These are phyloP conservation scores for Yponomeuta cagnagella DNA, from an alignment of 2,888 invertebrate species.

Conservation along the genomic window DNA sequence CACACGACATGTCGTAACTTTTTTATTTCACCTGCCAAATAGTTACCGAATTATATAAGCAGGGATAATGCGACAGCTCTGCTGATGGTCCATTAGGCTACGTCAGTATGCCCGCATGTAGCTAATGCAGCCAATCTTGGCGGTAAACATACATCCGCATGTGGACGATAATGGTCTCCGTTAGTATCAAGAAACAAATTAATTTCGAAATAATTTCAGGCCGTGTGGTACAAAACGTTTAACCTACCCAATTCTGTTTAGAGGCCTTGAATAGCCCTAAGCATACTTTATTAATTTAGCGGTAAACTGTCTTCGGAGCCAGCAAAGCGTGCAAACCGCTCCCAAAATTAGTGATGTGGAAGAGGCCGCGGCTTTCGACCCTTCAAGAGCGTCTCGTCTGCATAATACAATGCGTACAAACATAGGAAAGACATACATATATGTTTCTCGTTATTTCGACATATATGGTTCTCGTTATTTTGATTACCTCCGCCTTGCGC, in stretches of 20 bases:
- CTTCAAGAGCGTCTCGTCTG: not conserved
- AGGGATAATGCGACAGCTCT: not conserved
- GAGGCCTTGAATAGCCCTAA: not conserved
- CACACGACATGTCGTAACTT: not conserved
- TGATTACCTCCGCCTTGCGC: not conserved
- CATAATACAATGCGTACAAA: not conserved
- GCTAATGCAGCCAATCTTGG: too few relatives aligned
- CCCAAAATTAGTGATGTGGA: conserved; percentile 22
- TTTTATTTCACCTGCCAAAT: not conserved
- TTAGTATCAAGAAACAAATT: too few relatives aligned
- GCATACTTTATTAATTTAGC: conserved; percentile 3
- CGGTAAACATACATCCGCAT: too few relatives aligned
- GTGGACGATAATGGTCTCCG: too few relatives aligned
- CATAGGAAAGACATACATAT: not conserved
- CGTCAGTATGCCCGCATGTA: too few relatives aligned
- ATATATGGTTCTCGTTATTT: not conserved
- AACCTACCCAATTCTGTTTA: not conserved
- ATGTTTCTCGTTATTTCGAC: too few relatives aligned
- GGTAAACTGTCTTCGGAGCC: conserved; percentile 18
- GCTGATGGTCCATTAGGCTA: too few relatives aligned
- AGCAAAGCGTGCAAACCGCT: conserved; percentile 23
- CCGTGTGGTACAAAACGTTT: too few relatives aligned
- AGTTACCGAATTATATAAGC: not conserved
- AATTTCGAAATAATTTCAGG: too few relatives aligned
- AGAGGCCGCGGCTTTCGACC: conserved; percentile 20